A percentile compares a stretch with the other conserved stretches of the same genome.
These are phyloP conservation scores for Megaptera novaeangliae DNA, from an alignment of 2,113 vertebrate species.

Conservation along the genomic window DNA sequence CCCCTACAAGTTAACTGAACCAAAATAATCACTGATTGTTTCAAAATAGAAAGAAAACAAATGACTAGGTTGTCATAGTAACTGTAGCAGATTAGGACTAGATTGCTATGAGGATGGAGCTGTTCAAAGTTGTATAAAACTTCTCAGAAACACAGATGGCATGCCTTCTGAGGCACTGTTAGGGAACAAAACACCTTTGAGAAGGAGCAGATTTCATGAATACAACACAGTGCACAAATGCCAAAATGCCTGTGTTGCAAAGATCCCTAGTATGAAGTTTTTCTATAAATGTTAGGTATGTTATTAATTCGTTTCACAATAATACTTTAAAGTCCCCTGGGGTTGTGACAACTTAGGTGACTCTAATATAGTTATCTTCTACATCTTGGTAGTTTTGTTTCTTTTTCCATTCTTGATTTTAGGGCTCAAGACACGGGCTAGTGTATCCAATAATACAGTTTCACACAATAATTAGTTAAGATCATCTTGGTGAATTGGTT, in stretches of 20 bases:
- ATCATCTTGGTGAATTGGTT: background rate
- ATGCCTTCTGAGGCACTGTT: background rate
- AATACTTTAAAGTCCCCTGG: background rate
- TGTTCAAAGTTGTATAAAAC: background rate
- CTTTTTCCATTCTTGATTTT: background rate
- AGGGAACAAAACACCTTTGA: background rate
- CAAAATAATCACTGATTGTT: slow-evolving; percentile 24
- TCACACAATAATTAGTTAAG: background rate
- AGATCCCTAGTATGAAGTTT: background rate
- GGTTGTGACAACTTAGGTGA: background rate
- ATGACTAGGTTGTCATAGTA: background rate
- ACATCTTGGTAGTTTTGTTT: background rate
- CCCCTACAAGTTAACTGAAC: background rate
- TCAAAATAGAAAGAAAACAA: slow-evolving; percentile 31
- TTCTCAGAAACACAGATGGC: background rate
- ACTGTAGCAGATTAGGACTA: background rate
- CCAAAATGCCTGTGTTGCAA: background rate
- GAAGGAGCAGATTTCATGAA: background rate
- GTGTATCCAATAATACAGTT: background rate
- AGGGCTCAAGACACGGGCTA: background rate
- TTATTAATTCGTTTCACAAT: background rate
- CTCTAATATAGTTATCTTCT: background rate
- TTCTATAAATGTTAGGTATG: background rate
- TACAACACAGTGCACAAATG: background rate
- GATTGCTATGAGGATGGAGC: background rate